A percentile compares a stretch with the other conserved stretches of the same genome.
Evolutionary conservation across 2,888 invertebrate species (phyloP).

Genomic region (Drosophila mayaguana): DNA sequence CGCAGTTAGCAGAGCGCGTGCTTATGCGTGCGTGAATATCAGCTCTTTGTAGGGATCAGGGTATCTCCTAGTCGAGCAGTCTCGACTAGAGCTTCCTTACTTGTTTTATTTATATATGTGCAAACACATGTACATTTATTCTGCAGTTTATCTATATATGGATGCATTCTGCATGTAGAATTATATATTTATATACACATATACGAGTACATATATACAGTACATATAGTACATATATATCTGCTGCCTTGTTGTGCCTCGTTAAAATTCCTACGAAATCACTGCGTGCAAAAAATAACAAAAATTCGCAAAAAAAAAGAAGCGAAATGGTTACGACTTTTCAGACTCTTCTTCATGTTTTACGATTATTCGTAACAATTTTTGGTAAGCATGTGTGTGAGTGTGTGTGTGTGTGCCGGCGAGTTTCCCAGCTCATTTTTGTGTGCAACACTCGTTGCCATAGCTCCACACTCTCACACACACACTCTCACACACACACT

Average conservation of each 20-base stretch:
- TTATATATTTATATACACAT: neutral
- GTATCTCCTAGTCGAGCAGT: too few relatives aligned
- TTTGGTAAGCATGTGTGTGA: conserved; percentile 25
- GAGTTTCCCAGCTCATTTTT: conserved; percentile 53
- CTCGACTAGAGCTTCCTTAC: too few relatives aligned
- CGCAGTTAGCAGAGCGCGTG: too few relatives aligned
- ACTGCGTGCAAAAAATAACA: conserved; percentile 51
- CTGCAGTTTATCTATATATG: conserved; percentile 7
- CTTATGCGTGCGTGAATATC: too few relatives aligned
- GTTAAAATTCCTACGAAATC: conserved; percentile 78
- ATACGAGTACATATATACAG: neutral
- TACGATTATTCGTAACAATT: conserved; percentile 67
- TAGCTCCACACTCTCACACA: conserved; percentile 11
- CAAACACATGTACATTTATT: neutral
- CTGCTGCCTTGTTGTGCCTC: conserved; percentile 54
- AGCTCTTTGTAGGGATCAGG: too few relatives aligned
- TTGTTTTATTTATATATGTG: neutral
- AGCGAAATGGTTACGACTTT: conserved; percentile 65
- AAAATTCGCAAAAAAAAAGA: conserved; percentile 3
- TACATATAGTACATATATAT: conserved; percentile 13
- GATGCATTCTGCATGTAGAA: neutral
- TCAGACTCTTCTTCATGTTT: conserved; percentile 72
- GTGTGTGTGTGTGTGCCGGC: conserved; percentile 14
- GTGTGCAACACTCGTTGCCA: conserved; percentile 35
- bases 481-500: too few relatives aligned